These are phyloP conservation scores for Acanthurus leucopareius DNA, from an alignment of 2,797 vertebrate species.

Conservation along the genomic window DNA sequence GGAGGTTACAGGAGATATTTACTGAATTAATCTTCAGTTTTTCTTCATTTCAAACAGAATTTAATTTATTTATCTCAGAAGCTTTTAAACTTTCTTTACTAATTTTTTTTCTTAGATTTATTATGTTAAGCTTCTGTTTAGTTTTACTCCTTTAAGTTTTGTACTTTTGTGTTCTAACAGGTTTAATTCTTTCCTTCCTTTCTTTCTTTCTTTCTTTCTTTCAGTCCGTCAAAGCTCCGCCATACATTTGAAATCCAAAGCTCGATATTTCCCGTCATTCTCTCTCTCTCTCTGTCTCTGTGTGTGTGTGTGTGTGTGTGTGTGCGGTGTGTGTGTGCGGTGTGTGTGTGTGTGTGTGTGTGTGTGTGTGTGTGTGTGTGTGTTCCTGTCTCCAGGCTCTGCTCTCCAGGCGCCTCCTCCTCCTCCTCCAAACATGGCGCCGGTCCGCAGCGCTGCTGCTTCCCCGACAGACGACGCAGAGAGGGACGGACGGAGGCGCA, in stretches of 20 bases:
- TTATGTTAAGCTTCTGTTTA: no score
- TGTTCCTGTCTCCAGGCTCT: slow-evolving; percentile 29
- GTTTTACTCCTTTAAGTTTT: no score
- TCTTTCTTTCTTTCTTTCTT: not conserved
- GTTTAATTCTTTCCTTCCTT: not conserved
- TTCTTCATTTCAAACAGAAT: not conserved
- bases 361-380: slow-evolving; percentile 3
- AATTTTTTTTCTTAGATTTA: not conserved
- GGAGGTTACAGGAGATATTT: not conserved
- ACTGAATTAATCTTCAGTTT: not conserved
- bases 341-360: slow-evolving; percentile 15
- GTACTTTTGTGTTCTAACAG: no score
- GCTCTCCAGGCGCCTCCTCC: slow-evolving; percentile 51
- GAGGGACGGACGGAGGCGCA: slow-evolving; percentile 46
- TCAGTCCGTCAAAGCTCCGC: not conserved
- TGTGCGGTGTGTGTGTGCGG: slow-evolving; percentile 22
- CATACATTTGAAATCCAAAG: slow-evolving; percentile 37
- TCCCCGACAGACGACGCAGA: slow-evolving; percentile 63
- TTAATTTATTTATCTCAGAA: no score
- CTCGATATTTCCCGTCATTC: not conserved
- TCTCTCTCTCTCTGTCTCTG: not conserved
- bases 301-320: slow-evolving; percentile 17
- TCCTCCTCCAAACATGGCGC: slow-evolving; percentile 75
- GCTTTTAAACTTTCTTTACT: not conserved
- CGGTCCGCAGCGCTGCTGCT: slow-evolving; percentile 62